phyloP scores from a whole-genome alignment of 2,797 vertebrate genomes.

The Chanos chanos region DNA sequence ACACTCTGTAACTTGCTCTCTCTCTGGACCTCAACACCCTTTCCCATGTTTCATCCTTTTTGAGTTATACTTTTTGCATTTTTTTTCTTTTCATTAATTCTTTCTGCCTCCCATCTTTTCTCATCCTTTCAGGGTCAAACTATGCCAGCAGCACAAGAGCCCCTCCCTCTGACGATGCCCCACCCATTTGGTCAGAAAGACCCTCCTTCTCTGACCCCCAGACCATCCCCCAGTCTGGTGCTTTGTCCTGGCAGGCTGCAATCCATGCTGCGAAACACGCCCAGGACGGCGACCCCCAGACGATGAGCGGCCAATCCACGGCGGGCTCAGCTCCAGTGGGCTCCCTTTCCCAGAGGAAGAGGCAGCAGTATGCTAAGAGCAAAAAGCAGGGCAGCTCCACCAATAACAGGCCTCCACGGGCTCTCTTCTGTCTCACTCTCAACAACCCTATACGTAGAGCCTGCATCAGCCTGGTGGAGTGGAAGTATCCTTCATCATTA shows the following conservation, averaged over 20 bases:
- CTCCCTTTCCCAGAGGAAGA: conserved; percentile 93
- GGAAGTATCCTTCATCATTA: conserved; percentile 98
- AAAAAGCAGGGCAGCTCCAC: conserved; percentile 95
- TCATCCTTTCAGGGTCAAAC: conserved; percentile 79
- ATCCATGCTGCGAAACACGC: conserved; percentile 90
- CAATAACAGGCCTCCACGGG: conserved; percentile 91
- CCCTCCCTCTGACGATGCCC: conserved; percentile 77
- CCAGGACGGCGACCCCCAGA: conserved; percentile 75
- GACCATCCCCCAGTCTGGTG: conserved; percentile 26
- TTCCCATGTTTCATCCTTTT: neutral
- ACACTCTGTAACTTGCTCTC: neutral
- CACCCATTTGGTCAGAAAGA: conserved; percentile 79
- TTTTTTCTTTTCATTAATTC: no score
- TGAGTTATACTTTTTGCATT: neutral
- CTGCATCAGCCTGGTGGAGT: conserved; percentile 99
- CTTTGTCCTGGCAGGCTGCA: conserved; percentile 90
- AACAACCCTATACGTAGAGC: conserved; percentile 98
- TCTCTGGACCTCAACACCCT: neutral
- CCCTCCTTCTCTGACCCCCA: conserved; percentile 57
- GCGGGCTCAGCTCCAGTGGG: conserved; percentile 74
- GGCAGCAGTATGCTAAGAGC: conserved; percentile 98
- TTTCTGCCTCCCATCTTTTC: neutral
- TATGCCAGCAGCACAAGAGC: conserved; percentile 89
- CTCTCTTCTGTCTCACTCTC: conserved; percentile 96
- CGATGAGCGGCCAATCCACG: conserved; percentile 65